Conservation (phyloP, 2,888 invertebrate species). For the Brachypterus glaber region DNA sequence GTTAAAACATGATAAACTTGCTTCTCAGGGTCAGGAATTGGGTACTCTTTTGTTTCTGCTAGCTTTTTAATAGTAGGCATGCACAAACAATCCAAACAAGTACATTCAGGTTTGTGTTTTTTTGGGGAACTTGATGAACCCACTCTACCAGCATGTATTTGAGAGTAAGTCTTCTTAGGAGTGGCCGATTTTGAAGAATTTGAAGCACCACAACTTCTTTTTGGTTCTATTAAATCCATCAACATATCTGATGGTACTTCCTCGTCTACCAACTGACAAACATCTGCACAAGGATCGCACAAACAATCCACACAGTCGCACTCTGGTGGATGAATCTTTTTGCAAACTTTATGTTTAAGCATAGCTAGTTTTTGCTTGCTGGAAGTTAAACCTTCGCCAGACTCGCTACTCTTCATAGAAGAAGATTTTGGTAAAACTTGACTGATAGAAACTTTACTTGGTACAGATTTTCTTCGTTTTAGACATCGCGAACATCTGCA, state of each 20-base stretch:
- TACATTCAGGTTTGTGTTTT: slow-evolving; percentile 19
- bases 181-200: neutral
- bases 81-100: slow-evolving; percentile 25
- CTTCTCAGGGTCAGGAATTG: slow-evolving; percentile 20
- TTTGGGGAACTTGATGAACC: neutral
- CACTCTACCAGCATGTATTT: too few species aligned
- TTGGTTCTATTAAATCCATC: too few species aligned
- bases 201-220: neutral
- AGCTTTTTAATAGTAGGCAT: slow-evolving; percentile 21
- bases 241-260: too few species aligned
- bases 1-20: slow-evolving; percentile 24
- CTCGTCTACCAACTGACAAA: neutral
- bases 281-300: slow-evolving; percentile 16
- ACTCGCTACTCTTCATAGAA: too few species aligned
- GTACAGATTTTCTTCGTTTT: too few species aligned
- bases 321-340: slow-evolving; percentile 13
- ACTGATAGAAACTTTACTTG: too few species aligned
- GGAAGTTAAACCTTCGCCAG: too few species aligned
- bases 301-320: slow-evolving; percentile 27
- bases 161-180: neutral
- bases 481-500: too few species aligned
- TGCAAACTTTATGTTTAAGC: too few species aligned
- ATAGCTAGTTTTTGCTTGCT: too few species aligned
- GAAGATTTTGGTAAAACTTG: too few species aligned
- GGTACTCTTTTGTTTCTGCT: slow-evolving; percentile 21